Evolutionary conservation across 2,888 invertebrate species (phyloP).

Genomic region (Campoplex capitator): DNA sequence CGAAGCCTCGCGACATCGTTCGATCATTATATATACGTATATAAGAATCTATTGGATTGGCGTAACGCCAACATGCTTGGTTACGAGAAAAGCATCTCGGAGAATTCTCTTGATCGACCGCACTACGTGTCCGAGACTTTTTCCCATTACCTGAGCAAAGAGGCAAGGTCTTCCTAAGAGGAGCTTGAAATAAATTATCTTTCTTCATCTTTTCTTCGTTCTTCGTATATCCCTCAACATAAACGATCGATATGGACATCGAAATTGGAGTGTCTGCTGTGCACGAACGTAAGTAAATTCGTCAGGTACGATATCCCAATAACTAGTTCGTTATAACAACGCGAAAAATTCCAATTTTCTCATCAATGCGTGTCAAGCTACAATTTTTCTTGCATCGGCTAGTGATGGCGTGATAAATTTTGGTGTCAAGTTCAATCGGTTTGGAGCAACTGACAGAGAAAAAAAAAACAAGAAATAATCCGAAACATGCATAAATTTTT

Average conservation of each 20-base stretch:
- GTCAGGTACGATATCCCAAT: background rate
- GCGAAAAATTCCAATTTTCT: background rate
- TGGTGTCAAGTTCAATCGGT: background rate
- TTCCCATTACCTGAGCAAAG: constrained; percentile 47
- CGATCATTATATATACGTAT: constrained; percentile 26
- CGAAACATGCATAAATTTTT: background rate
- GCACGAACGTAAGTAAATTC: background rate
- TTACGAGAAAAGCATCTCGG: constrained; percentile 26
- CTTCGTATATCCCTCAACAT: constrained; percentile 2
- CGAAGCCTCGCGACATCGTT: constrained; percentile 1
- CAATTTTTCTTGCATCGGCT: background rate
- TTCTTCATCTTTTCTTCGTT: constrained; percentile 3
- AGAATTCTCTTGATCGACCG: constrained; percentile 33
- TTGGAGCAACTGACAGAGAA: background rate
- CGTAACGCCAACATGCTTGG: constrained; percentile 28
- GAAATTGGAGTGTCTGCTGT: background rate
- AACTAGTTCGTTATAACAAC: background rate
- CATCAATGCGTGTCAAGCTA: background rate
- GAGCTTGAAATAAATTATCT: constrained; percentile 12
- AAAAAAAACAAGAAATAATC: background rate
- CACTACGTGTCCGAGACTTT: constrained; percentile 35
- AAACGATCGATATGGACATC: constrained; percentile 16
- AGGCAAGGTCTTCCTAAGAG: constrained; percentile 8
- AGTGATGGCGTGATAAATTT: background rate
- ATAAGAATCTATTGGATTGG: constrained; percentile 16